Conservation (phyloP, 2,113 vertebrate genomes). For the Cololabis saira region DNA sequence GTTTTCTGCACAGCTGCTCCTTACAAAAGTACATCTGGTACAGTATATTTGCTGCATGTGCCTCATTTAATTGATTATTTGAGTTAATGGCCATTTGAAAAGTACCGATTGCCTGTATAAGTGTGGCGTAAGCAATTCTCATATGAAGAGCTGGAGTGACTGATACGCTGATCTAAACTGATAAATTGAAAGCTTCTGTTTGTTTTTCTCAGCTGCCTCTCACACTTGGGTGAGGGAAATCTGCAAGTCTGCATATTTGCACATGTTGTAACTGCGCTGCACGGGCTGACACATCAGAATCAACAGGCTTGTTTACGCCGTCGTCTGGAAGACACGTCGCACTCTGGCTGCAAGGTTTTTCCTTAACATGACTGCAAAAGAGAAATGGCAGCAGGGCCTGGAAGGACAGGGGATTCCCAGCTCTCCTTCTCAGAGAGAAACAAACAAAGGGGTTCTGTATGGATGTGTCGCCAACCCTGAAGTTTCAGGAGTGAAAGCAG, state of each 20-base stretch:
- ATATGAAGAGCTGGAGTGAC: no score
- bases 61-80: no score
- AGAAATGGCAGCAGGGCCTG: slow-evolving; percentile 21
- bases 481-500: slow-evolving; percentile 38
- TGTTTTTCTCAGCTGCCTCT: slow-evolving; percentile 13
- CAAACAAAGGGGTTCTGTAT: slow-evolving; percentile 35
- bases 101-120: no score
- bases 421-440: slow-evolving; percentile 33
- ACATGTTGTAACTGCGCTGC: slow-evolving; percentile 3
- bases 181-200: slow-evolving; percentile 13
- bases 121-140: no score
- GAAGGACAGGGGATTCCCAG: slow-evolving; percentile 9
- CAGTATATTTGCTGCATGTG: no score
- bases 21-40: no score
- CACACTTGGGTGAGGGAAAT: slow-evolving; percentile 11
- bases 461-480: neutral
- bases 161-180: neutral
- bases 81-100: no score
- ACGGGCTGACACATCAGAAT: slow-evolving; percentile 3
- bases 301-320: slow-evolving; percentile 1
- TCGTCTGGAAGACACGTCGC: neutral
- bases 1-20: no score
- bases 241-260: slow-evolving; percentile 19
- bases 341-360: neutral
- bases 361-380: slow-evolving; percentile 5